Base-by-base conservation (phyloP, 2,888 invertebrate species). In the Blastobasis lacticolella region DNA sequence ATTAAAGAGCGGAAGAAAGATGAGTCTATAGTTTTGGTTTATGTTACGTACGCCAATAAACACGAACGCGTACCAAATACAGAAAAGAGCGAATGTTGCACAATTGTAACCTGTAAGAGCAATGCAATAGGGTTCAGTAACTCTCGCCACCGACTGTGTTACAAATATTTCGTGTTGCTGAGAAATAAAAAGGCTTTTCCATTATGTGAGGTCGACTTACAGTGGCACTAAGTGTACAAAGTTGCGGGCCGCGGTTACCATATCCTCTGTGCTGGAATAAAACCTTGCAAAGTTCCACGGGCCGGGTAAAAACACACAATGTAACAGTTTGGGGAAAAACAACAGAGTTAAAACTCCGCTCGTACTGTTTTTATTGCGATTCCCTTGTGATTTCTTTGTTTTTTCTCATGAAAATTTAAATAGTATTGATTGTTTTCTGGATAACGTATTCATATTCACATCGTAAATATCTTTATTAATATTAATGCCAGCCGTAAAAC, bases 151-250 rank as follows among this genome's bases (percentile, higher is more conserved):
- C 23, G 23, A 23, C 23, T 23, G 23, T 41, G 9, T 41, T 41
- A 8, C 41, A 8, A 41, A 8, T 41, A 9, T 9, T 61, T 65
- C 67, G 64, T 68, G 69, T 66, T 62, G 60, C 58, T 64, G 64
- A 58, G 63, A 66, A 73, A 76, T 72, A 75, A 73, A 73, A 75
- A 71, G 68, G 64, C 66, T 76, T 78, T 78, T 66, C 71, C 73
- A 75, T 79, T 78, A 76, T 68, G 69, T 67, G 65, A 68, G 63
- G 72, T 69, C 71, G 72, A 75, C 73, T 78, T 75, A 73, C 68
- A 68, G 67, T 64, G 61, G 63, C 71, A 69, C 68, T 75, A 69
- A 73, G 71, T 73, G 73, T 71, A 75, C 72, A 73, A 78, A 76
- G 75, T 78, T 76, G 73, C 66, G 67, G 62, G 61, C 57, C 63